Evolutionary conservation across 1,140 invertebrate species (phyloP), one percentile per base, ranked within the genome.

Genomic region (Bicyclus anynana): DNA sequence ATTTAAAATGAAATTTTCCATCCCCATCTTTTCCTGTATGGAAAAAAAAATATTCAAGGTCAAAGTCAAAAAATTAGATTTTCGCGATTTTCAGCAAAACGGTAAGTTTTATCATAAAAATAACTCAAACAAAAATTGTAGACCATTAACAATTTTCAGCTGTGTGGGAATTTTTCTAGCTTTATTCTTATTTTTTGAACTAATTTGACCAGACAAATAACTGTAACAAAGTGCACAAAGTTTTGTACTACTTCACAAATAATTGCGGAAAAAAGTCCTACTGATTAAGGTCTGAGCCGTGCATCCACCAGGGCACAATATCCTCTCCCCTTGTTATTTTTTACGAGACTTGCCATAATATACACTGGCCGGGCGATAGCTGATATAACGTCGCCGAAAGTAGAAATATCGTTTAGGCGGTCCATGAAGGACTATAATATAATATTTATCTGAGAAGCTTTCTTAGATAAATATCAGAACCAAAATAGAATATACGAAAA

Each of bases 261-360:
- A 47, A 37, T 35, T 51, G 47, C 47, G 14, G 44, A 52, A 27
- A 51, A 47, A 18, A 27, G 26, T 61, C 59, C 52, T 61, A 53
- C 48, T 51, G 47, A 55, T 61, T 55, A 61, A 60, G 44, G 37
- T 48, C 52, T 54, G 44, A 50, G 26, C 33, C 53, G 14, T 56
- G 53, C 52, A 60, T 60, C 54, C 47, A 60, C 21, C 18, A 17
- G 35, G 27, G 38, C 58, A 51, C 46, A 60, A 60, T 60, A 42
- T 50, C 5, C 47, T 40, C n/a, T 14, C 37, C 12, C 47, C 55
- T 60, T 54, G 52, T 60, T 60, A 60, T 60, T 60, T 60, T 60
- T 60, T 60, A 60, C 46, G 46, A 60, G 58, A 16, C 16, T 18
- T 17, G 38, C 35, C 57, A 46, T 59, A 59, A 59, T 59, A 59